phyloP scores from a whole-genome alignment of 1,140 invertebrate genomes.

The Drosophila yakuba region DNA sequence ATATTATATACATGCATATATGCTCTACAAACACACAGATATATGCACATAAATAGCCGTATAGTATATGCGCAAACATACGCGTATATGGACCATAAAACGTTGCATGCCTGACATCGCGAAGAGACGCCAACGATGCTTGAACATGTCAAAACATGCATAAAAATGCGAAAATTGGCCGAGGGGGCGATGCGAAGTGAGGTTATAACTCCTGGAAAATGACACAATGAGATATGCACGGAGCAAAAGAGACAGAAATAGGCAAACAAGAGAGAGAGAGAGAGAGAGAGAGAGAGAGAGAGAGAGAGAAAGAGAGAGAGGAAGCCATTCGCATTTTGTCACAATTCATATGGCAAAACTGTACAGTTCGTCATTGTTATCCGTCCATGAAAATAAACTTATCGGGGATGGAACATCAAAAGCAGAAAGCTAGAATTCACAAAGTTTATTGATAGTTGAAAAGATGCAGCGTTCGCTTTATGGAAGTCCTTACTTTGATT shows the following conservation, averaged over 20 bases:
- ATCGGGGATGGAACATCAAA: neutral
- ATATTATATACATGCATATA: neutral
- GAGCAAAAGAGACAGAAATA: conserved; percentile 3
- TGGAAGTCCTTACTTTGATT: neutral
- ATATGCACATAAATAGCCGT: neutral
- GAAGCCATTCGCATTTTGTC: conserved; percentile 17
- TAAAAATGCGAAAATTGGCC: conserved; percentile 61
- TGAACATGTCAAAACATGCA: conserved; percentile 78
- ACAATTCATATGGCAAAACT: conserved; percentile 23
- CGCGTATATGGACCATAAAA: conserved; percentile 52
- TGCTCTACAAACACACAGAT: neutral
- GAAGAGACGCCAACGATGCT: conserved; percentile 69
- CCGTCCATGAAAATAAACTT: conserved; percentile 5
- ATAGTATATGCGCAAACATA: neutral
- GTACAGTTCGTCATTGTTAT: conserved; percentile 17
- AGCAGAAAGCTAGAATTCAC: neutral
- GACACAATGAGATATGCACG: conserved; percentile 3
- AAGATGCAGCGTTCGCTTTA: neutral
- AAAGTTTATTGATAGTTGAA: neutral
- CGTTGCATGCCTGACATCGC: conserved; percentile 62
- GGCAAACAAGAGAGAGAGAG: neutral
- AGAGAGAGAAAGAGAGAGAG: neutral
- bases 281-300: neutral
- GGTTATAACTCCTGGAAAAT: conserved; percentile 8
- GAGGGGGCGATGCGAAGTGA: conserved; percentile 10